Conservation (phyloP, 2,113 vertebrate species). For the Phalacrocorax brasilianus region DNA sequence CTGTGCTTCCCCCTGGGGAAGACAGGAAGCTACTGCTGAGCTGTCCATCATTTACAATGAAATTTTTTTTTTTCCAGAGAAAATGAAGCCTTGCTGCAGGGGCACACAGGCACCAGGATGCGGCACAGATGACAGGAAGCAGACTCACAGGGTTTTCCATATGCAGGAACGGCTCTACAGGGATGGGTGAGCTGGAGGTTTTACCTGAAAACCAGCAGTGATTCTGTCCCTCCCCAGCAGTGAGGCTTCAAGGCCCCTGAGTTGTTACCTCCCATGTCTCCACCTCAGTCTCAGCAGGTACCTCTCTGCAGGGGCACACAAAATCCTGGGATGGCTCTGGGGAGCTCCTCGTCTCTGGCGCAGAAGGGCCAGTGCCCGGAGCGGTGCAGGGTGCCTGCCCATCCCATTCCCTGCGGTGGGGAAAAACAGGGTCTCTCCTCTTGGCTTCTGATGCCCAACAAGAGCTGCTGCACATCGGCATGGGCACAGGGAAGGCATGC, state of each 20-base stretch:
- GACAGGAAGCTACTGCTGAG: background rate
- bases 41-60: background rate
- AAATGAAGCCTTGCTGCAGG: background rate
- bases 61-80: background rate
- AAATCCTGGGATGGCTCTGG: background rate
- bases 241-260: accelerated
- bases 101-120: background rate
- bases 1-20: background rate
- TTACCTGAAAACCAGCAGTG: background rate
- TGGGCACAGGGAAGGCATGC: accelerated
- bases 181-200: background rate
- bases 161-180: background rate
- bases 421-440: background rate
- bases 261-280: background rate
- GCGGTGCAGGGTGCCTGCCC: background rate
- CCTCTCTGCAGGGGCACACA: background rate
- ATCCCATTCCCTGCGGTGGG: background rate
- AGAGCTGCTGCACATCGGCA: background rate
- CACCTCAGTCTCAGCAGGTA: background rate
- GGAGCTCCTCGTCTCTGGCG: background rate
- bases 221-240: background rate
- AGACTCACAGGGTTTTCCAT: background rate
- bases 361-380: background rate
- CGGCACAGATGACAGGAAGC: background rate
- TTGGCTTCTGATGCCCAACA: background rate